Evolutionary conservation across 2,797 vertebrate genomes (phyloP), one percentile per base, ranked within the genome.

Genomic region (Molossus molossus): DNA sequence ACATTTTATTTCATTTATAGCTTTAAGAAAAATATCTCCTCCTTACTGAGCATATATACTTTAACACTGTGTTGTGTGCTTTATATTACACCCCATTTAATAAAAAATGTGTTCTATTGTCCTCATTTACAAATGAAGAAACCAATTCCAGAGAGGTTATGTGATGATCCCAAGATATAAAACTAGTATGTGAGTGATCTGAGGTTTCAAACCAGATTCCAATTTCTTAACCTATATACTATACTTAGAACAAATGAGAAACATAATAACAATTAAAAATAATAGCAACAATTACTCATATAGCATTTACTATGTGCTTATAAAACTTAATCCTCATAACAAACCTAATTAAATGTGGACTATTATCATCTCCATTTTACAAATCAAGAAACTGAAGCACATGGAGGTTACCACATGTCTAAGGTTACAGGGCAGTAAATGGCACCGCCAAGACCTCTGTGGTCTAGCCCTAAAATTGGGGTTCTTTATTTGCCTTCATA

Each of bases 61-160:
- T 70, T 50, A n/a, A 94, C 45, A 45, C 33, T 72, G 6, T 73
- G 15, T 48, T 79, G 21, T 64, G 45, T 84, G 62, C 33, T 70
- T 72, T 69, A 20, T 45, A 85, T 48, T 79, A 33, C 57, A 33
- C 57, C 12, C 62, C 57, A 64, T 90, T 70, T 72, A 90, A 64
- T 72, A 72, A 94, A 33, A 90, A 90, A 90, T 70, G 25, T 94
- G 23, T 70, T 27, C 21, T 86, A 90, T 37, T 64, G 77, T 21
- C 29, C 18, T 55, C 9, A 73, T 73, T 85, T 85, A 37, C n/a
- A 80, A 23, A 93, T 65, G 9, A 76, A 95, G 53, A 85, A 92
- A 73, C 29, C 21, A 84, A 29, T 72, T 55, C 64, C 29, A 80
- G 3, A 73, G 9, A 73, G 57, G 29, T 81, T 58, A 53, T 75